Evolutionary conservation across 2,797 vertebrate species (phyloP).

Genomic region (Tapirus indicus): DNA sequence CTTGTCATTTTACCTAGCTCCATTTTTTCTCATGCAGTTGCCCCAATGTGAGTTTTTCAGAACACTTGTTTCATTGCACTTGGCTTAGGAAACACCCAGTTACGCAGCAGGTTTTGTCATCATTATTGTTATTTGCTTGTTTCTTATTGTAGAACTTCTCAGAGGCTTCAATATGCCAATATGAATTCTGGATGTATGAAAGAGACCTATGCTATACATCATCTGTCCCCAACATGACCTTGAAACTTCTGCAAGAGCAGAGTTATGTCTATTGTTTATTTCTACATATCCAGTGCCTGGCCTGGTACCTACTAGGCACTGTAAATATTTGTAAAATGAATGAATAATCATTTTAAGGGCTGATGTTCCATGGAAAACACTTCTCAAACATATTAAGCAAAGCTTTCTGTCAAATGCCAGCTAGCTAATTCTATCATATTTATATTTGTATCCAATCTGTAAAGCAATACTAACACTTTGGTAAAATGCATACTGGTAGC

Average conservation of each 20-base stretch:
- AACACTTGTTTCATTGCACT: not conserved
- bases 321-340: constrained; percentile 38
- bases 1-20: not conserved
- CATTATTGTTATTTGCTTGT: not conserved
- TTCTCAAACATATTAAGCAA: not conserved
- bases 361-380: not conserved
- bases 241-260: not conserved
- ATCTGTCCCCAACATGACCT: not conserved
- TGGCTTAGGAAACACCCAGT: not conserved
- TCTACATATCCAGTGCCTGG: not conserved
- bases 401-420: constrained; percentile 15
- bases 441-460: not conserved
- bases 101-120: not conserved
- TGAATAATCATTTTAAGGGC: not conserved
- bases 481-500: constrained; percentile 12
- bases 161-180: not conserved
- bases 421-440: not conserved
- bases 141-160: constrained; percentile 11
- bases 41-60: not conserved
- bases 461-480: not conserved
- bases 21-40: not conserved
- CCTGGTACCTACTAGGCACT: not conserved
- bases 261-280: not conserved
- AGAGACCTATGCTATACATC: not conserved
- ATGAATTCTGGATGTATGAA: not conserved